Percentiles rank a stretch among this genome's conserved stretches.
Evolutionary conservation across 2,888 invertebrate genomes (phyloP).

Genomic region (Coronaproctus castanopsis): DNA sequence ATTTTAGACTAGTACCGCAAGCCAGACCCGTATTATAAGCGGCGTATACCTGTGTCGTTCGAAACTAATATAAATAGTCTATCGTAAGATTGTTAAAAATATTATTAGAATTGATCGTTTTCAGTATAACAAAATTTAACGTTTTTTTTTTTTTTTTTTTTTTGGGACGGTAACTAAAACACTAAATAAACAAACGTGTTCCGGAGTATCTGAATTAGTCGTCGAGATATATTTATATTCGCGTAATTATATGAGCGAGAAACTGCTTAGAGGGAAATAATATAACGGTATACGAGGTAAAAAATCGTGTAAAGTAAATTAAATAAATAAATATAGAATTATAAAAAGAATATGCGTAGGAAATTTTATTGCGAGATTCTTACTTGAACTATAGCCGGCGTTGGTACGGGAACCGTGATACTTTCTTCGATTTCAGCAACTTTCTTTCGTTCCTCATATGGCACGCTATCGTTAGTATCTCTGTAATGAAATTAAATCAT

Average conservation of each 20-base stretch:
- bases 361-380: conserved; percentile 7
- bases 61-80: neutral
- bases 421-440: conserved; percentile 19
- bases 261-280: too few relatives aligned
- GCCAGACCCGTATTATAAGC: conserved; percentile 91
- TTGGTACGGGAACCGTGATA: conserved; percentile 23
- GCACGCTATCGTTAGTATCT: too few relatives aligned
- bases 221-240: neutral
- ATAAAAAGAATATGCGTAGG: neutral
- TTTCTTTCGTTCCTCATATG: neutral
- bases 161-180: neutral
- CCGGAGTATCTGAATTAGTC: neutral
- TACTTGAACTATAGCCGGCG: conserved; percentile 45
- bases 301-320: too few relatives aligned
- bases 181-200: neutral
- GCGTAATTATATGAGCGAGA: too few relatives aligned
- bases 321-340: too few relatives aligned
- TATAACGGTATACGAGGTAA: too few relatives aligned
- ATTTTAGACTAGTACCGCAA: conserved; percentile 74
- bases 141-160: neutral
- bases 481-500: too few relatives aligned
- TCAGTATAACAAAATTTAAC: neutral
- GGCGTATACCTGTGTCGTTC: conserved; percentile 61
- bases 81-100: too few relatives aligned
- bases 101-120: neutral